Evolutionary conservation across 2,888 invertebrate genomes (phyloP).

Genomic region (Epirrhoe tristata): DNA sequence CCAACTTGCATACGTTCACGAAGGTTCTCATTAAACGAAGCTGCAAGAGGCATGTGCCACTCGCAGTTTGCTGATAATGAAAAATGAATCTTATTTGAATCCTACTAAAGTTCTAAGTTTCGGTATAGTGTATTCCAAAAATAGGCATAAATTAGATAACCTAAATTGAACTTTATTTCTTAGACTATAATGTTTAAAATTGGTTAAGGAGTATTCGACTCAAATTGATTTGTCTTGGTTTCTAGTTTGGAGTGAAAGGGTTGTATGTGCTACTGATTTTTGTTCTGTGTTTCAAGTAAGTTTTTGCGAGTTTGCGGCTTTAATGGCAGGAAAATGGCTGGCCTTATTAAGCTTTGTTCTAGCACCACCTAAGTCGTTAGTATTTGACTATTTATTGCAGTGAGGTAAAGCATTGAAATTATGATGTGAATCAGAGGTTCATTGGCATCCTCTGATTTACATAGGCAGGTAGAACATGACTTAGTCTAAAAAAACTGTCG

Average conservation of each 20-base stretch:
- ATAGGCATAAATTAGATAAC: background rate
- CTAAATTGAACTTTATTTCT: too few relatives aligned
- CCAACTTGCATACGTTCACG: slow-evolving; percentile 59
- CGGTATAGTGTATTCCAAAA: background rate
- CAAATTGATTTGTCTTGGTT: background rate
- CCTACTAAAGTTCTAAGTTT: background rate
- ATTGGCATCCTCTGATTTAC: too few relatives aligned
- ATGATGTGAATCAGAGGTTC: too few relatives aligned
- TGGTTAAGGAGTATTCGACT: too few relatives aligned
- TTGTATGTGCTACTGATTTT: background rate
- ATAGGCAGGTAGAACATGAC: too few relatives aligned
- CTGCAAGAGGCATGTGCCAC: slow-evolving; percentile 48
- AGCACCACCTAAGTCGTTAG: background rate
- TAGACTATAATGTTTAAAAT: too few relatives aligned
- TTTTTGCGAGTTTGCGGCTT: slow-evolving; percentile 63
- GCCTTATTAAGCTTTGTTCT: slow-evolving; percentile 45
- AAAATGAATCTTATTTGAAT: slow-evolving; percentile 7
- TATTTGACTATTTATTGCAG: background rate
- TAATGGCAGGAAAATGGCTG: slow-evolving; percentile 57
- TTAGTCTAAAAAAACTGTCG: too few relatives aligned
- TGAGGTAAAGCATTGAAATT: too few relatives aligned
- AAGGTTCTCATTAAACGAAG: slow-evolving; percentile 67
- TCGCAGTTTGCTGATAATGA: background rate
- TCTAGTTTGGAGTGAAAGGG: background rate
- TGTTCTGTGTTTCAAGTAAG: slow-evolving; percentile 55